These are phyloP conservation scores for Lampropteryx suffumata DNA, from an alignment of 2,888 invertebrate species.

Conservation along the genomic window DNA sequence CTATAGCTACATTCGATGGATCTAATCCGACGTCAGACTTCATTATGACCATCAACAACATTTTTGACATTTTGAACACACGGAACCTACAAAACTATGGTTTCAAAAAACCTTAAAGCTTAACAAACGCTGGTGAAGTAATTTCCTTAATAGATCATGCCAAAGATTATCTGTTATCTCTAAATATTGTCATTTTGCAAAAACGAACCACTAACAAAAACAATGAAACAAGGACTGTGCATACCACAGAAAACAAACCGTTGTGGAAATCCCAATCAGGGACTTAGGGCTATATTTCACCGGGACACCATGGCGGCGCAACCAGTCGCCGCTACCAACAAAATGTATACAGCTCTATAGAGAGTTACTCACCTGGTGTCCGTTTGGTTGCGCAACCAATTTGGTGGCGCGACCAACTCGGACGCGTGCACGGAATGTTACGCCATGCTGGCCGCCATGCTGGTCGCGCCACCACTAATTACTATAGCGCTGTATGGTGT, in stretches of 20 bases:
- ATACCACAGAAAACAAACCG: conserved; percentile 6
- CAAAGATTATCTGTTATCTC: conserved; percentile 12
- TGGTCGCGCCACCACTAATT: too few species aligned
- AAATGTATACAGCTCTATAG: too few species aligned
- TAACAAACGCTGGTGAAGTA: background rate
- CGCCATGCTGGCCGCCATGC: too few species aligned
- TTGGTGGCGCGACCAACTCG: too few species aligned
- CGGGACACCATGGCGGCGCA: too few species aligned
- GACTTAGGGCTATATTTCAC: too few species aligned
- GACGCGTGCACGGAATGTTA: too few species aligned
- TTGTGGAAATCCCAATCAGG: conserved; percentile 9
- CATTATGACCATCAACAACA: conserved; percentile 10
- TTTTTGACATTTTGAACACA: conserved; percentile 13
- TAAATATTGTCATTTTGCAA: conserved; percentile 10
- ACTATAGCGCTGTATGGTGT: too few species aligned
- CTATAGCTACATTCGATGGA: conserved; percentile 5
- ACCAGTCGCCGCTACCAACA: too few species aligned
- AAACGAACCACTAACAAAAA: conserved; percentile 9
- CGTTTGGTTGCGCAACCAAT: too few species aligned
- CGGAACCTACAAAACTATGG: conserved; percentile 10
- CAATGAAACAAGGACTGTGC: conserved; percentile 4
- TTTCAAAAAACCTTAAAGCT: conserved; percentile 15
- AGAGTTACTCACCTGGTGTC: too few species aligned
- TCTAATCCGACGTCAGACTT: conserved; percentile 4
- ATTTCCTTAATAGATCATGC: background rate